phyloP scores from a whole-genome alignment of 64 coral and sea anemone species.

The Trachythela sp. region DNA sequence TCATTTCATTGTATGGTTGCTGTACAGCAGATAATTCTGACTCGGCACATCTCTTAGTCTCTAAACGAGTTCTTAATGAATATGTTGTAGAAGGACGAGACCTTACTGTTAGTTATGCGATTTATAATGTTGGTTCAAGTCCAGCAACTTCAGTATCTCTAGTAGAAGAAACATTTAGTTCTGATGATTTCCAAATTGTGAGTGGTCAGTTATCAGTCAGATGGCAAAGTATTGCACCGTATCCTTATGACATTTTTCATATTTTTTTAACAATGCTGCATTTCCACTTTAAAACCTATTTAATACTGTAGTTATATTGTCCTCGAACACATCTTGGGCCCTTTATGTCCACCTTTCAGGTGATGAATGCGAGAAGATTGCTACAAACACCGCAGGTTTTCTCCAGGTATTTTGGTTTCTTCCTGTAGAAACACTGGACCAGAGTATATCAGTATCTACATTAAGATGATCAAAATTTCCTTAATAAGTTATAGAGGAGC shows the following conservation, averaged over 20 bases:
- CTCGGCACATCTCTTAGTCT: slow-evolving; percentile 70
- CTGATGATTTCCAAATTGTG: slow-evolving; percentile 67
- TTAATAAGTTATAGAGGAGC: slow-evolving; percentile 70
- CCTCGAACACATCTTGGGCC: too few species aligned
- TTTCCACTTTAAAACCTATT: too few species aligned
- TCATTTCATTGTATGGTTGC: neutral
- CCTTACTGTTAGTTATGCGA: slow-evolving; percentile 73
- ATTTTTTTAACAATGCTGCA: neutral
- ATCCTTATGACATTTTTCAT: too few species aligned
- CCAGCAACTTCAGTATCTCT: slow-evolving; percentile 74
- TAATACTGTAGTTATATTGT: too few species aligned
- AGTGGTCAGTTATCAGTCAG: slow-evolving; percentile 64
- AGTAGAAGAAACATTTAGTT: slow-evolving; percentile 69
- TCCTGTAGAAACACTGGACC: neutral
- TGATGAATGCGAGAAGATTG: too few species aligned
- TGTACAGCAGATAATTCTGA: slow-evolving; percentile 63
- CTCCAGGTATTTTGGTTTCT: too few species aligned
- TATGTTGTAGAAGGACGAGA: slow-evolving; percentile 94
- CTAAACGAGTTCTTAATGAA: slow-evolving; percentile 88
- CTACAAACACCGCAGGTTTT: too few species aligned
- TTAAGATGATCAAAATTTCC: slow-evolving; percentile 17
- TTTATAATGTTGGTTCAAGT: slow-evolving; percentile 94
- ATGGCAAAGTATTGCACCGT: slow-evolving; percentile 93
- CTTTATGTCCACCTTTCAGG: too few species aligned
- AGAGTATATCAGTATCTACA: neutral